These are phyloP conservation scores for Copidosoma floridanum DNA, from an alignment of 1,140 invertebrate species.

Conservation along the genomic window DNA sequence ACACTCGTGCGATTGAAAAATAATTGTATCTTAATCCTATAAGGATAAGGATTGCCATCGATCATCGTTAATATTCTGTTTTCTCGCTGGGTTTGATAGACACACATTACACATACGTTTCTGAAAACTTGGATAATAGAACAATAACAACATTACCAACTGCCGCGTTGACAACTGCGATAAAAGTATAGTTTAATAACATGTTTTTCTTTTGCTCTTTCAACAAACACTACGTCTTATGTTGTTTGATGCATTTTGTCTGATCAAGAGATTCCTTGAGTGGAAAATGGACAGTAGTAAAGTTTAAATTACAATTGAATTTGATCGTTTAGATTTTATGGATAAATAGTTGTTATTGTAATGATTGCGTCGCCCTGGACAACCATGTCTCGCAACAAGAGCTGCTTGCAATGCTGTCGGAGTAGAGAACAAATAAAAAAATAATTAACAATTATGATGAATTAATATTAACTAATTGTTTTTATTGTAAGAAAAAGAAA, in stretches of 20 bases:
- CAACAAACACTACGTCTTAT: neutral
- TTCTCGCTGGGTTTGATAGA: constrained; percentile 8
- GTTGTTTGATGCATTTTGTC: constrained; percentile 2
- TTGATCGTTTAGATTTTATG: constrained; percentile 59
- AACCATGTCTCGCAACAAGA: constrained; percentile 10
- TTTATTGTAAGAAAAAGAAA: constrained; percentile 25
- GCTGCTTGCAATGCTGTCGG: constrained; percentile 7
- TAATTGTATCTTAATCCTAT: constrained; percentile 34
- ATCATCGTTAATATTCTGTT: constrained; percentile 46
- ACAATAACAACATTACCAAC: no score
- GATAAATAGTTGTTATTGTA: constrained; percentile 53
- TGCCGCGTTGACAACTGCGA: neutral
- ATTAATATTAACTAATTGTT: constrained; percentile 28
- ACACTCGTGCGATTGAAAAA: constrained; percentile 33
- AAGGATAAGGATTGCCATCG: constrained; percentile 42
- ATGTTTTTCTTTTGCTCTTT: constrained; percentile 19
- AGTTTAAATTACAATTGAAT: constrained; percentile 56
- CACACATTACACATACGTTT: neutral
- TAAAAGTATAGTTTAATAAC: no score
- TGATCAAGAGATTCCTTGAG: neutral
- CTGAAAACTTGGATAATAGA: no score
- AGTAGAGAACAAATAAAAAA: constrained; percentile 13
- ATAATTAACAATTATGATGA: constrained; percentile 13
- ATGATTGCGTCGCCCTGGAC: constrained; percentile 47
- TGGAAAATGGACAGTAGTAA: constrained; percentile 44